Evolutionary conservation across 2,113 vertebrate species (phyloP).

Genomic region (Chamaea fasciata): DNA sequence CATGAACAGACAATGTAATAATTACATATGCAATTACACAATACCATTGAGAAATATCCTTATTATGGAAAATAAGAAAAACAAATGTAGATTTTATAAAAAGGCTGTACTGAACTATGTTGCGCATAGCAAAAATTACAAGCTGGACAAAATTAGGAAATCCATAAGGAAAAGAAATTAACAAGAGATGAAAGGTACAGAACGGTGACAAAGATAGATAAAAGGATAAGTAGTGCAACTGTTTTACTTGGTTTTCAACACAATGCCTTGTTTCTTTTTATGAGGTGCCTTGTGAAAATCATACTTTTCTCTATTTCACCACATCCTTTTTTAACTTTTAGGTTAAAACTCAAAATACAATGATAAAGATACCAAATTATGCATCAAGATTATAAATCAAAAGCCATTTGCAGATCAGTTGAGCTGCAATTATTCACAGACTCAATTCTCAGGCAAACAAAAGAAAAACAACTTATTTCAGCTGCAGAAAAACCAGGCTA

Average conservation of each 20-base stretch:
- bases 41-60: not conserved
- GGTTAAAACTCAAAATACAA: not conserved
- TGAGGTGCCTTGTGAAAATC: not conserved
- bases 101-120: rapidly evolving
- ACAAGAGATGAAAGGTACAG: not conserved
- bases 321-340: not conserved
- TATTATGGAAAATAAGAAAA: not conserved
- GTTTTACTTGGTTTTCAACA: not conserved
- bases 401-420: not conserved
- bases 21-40: not conserved
- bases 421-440: not conserved
- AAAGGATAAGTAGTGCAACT: not conserved
- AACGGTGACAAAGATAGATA: not conserved
- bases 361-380: not conserved
- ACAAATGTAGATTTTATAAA: not conserved
- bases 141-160: not conserved
- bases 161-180: not conserved
- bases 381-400: not conserved
- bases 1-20: not conserved
- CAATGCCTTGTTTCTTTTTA: not conserved
- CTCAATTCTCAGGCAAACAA: not conserved
- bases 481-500: not conserved
- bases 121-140: not conserved
- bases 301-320: not conserved
- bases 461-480: not conserved